Conservation (phyloP, 2,888 invertebrate genomes). For the Apamea epomidion region DNA sequence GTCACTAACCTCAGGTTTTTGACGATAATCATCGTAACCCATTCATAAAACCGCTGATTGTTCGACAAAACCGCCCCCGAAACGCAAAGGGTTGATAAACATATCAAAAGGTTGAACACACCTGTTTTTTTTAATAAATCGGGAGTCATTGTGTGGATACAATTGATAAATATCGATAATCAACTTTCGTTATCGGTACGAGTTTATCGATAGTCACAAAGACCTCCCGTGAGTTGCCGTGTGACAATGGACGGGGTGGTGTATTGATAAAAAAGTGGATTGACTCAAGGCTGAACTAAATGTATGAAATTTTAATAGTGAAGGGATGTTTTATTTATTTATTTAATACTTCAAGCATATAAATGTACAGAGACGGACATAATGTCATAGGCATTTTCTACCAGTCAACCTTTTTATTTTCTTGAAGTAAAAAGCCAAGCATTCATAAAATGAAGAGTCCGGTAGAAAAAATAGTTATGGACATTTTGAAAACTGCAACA, state of each 20-base stretch:
- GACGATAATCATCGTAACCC: conserved; percentile 86
- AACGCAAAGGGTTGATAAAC: conserved; percentile 89
- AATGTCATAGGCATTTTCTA: no score
- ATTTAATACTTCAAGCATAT: no score
- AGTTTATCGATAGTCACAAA: conserved; percentile 78
- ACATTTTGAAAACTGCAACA: background rate
- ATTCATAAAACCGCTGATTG: conserved; percentile 86
- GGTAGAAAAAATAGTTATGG: background rate
- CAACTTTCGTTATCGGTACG: conserved; percentile 81
- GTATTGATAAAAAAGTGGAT: conserved; percentile 55
- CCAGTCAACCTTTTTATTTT: background rate
- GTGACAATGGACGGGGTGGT: conserved; percentile 68
- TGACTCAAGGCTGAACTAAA: conserved; percentile 47
- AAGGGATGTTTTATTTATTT: background rate
- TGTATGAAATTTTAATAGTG: conserved; percentile 28
- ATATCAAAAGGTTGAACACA: conserved; percentile 87
- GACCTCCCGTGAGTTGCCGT: conserved; percentile 83
- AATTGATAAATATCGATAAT: conserved; percentile 88
- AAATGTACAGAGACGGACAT: no score
- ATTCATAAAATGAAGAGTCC: background rate
- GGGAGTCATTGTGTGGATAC: conserved; percentile 83
- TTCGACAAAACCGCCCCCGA: conserved; percentile 84
- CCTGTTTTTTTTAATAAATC: conserved; percentile 88
- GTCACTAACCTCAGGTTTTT: conserved; percentile 87
- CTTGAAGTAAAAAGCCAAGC: background rate